Conservation (phyloP, 2,797 vertebrate genomes). For the Sebastes hubbsi region DNA sequence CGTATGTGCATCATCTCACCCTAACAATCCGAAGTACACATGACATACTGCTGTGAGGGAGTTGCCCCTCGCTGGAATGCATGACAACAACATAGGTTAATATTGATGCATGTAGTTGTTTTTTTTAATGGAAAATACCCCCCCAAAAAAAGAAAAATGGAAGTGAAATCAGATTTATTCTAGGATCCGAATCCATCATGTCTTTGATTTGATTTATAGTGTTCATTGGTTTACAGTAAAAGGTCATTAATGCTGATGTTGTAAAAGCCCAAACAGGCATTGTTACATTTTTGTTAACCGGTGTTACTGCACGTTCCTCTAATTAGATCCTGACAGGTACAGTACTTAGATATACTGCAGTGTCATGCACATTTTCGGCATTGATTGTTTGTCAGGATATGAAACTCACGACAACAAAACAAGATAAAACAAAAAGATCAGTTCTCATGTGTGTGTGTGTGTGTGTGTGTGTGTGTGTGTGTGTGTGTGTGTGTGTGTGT, state of each 20-base stretch:
- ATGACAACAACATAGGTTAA: neutral
- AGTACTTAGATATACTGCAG: neutral
- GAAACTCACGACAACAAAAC: neutral
- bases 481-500: neutral
- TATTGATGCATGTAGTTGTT: neutral
- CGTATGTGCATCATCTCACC: neutral
- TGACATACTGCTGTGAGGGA: neutral
- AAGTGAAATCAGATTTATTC: neutral
- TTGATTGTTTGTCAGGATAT: neutral
- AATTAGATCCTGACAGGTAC: neutral
- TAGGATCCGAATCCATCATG: neutral
- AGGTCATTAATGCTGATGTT: neutral
- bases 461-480: neutral
- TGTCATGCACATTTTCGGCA: neutral
- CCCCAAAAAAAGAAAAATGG: neutral
- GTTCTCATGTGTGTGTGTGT: neutral
- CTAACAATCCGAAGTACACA: neutral
- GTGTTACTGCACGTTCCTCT: neutral
- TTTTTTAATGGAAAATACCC: neutral
- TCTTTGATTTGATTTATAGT: neutral
- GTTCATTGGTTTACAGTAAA: neutral
- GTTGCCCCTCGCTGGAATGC: neutral
- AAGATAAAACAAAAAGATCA: neutral
- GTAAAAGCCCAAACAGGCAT: slow-evolving; percentile 8
- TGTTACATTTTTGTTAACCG: slow-evolving; percentile 3